These are phyloP conservation scores for Chloromyia formosa DNA, from an alignment of 2,888 invertebrate species.

Conservation along the genomic window DNA sequence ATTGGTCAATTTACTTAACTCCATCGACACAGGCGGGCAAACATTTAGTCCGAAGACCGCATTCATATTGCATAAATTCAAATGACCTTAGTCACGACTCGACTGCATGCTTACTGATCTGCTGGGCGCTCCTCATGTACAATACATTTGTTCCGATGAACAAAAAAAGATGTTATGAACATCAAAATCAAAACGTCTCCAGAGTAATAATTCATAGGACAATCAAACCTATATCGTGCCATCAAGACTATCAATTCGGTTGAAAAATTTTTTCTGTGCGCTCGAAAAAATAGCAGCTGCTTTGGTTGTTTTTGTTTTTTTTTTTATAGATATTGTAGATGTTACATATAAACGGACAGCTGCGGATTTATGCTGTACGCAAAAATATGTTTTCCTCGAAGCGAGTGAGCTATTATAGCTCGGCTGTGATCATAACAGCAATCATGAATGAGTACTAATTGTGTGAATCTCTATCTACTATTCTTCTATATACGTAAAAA, in stretches of 20 bases:
- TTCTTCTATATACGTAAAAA: too few relatives aligned
- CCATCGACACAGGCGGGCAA: not conserved
- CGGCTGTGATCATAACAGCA: too few relatives aligned
- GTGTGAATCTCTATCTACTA: too few relatives aligned
- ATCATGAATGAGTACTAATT: too few relatives aligned
- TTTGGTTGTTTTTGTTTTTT: too few relatives aligned
- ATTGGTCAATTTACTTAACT: not conserved
- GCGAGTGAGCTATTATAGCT: too few relatives aligned
- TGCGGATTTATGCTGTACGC: too few relatives aligned
- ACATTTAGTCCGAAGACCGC: not conserved
- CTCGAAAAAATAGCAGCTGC: too few relatives aligned
- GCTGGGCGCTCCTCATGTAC: not conserved
- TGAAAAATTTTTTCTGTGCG: too few relatives aligned
- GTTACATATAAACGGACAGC: too few relatives aligned
- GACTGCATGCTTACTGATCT: slow-evolving; percentile 6
- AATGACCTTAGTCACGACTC: not conserved
- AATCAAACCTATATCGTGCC: not conserved
- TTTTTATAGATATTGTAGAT: too few relatives aligned
- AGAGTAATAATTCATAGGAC: not conserved
- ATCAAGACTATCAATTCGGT: not conserved
- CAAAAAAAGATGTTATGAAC: not conserved
- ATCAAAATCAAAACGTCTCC: not conserved
- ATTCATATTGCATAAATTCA: slow-evolving; percentile 8
- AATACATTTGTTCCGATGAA: not conserved
- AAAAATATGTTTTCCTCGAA: too few relatives aligned